phyloP scores from a whole-genome alignment of 1,140 invertebrate species.

The Drosophila nigromelanica region DNA sequence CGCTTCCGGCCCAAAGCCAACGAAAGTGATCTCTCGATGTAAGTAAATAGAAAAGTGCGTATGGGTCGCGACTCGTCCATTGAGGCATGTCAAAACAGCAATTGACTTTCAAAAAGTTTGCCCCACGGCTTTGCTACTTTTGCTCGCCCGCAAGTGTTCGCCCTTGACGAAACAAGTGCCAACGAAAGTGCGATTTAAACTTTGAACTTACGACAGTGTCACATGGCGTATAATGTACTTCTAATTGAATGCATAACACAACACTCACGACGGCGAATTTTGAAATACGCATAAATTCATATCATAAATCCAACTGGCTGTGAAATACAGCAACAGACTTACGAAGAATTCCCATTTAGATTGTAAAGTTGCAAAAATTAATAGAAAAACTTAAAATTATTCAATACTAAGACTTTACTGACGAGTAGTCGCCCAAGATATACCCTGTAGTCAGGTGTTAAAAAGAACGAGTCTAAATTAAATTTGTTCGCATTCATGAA shows the following conservation, averaged over 20 bases:
- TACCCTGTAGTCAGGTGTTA: too few relatives aligned
- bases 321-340: too few relatives aligned
- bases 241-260: not conserved
- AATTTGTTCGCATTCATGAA: too few relatives aligned
- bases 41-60: slow-evolving; percentile 48
- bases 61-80: slow-evolving; percentile 20
- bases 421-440: too few relatives aligned
- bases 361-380: too few relatives aligned
- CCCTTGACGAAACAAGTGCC: slow-evolving; percentile 21
- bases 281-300: not conserved
- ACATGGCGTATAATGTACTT: slow-evolving; percentile 1
- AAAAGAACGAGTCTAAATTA: too few relatives aligned
- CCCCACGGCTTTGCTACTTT: not conserved
- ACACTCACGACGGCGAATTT: not conserved
- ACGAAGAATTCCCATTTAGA: too few relatives aligned
- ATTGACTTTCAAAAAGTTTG: slow-evolving; percentile 38
- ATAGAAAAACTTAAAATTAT: too few relatives aligned
- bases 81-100: slow-evolving; percentile 23
- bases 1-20: not conserved
- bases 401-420: too few relatives aligned
- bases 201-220: slow-evolving; percentile 15
- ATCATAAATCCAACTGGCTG: not conserved
- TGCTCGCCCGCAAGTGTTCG: not conserved
- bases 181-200: slow-evolving; percentile 18
- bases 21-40: slow-evolving; percentile 17